These are phyloP conservation scores for Leucoptera coffeella DNA, from an alignment of 2,888 invertebrate genomes.

Conservation along the genomic window DNA sequence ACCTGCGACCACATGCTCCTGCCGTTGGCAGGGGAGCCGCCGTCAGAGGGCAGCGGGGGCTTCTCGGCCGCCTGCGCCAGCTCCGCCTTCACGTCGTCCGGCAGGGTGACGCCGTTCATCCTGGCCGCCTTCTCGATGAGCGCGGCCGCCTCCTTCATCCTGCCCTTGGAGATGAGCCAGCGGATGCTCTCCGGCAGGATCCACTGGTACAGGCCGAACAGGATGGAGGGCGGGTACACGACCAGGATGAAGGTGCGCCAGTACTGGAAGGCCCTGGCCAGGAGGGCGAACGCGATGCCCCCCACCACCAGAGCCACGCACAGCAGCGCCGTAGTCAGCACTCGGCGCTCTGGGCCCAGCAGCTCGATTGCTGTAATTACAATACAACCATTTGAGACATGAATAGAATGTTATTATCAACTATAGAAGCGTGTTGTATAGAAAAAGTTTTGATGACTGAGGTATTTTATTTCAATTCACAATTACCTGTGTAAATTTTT, in stretches of 20 bases:
- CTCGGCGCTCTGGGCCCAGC: constrained; percentile 34
- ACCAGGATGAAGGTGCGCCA: constrained; percentile 67
- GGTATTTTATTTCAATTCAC: too few relatives aligned
- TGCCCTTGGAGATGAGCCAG: constrained; percentile 68
- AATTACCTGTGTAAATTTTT: too few relatives aligned
- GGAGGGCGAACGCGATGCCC: constrained; percentile 60
- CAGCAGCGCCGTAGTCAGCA: constrained; percentile 32
- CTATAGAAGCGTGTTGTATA: too few relatives aligned
- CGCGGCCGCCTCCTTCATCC: constrained; percentile 58
- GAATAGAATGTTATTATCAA: too few relatives aligned
- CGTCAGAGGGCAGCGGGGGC: constrained; percentile 11
- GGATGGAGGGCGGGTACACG: constrained; percentile 62
- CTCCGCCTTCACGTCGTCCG: constrained; percentile 36
- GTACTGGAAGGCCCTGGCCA: constrained; percentile 62
- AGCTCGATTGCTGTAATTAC: constrained; percentile 39
- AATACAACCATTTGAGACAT: too few relatives aligned
- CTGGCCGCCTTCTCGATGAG: constrained; percentile 59
- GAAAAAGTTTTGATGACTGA: too few relatives aligned
- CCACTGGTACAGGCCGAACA: constrained; percentile 63
- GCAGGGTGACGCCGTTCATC: constrained; percentile 50
- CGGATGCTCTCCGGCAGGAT: constrained; percentile 70
- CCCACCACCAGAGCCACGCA: constrained; percentile 58
- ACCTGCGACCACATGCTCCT: constrained; percentile 28
- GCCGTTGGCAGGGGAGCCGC: too few relatives aligned
- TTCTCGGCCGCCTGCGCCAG: constrained; percentile 7